Base-by-base conservation (phyloP, 2,113 vertebrate species). In the Polypterus bichir region DNA sequence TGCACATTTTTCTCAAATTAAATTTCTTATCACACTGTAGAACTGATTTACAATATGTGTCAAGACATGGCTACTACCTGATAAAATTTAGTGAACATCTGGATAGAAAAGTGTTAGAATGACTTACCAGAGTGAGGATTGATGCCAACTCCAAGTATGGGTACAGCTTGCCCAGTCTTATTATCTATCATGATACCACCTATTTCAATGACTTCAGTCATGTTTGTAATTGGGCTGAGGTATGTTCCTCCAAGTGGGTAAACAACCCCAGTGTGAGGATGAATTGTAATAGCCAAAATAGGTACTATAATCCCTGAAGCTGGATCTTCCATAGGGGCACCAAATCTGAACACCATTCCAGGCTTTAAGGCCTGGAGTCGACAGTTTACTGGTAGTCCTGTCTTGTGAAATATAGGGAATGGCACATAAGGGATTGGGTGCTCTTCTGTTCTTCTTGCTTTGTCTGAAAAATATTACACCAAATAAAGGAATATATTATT, bases 221-320 rank as follows among this genome's bases (percentile, higher is more conserved):
- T 73, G 49, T 76, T 73, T 5, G 91, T 92, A 3, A 97, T 69
- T 3, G 92, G 91, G 60, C 90, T 94, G 9, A 72, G 59, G 59
- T 93, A 83, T 0, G 81, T 76, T 0, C 88, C 89, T 10, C 90
- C 91, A 46, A 94, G 73, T 3, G 89, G 74, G 74, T 91, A 83
- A 60, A 87, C 80, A 62, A 88, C 72, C 49, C 88, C 83, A 0
- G 80, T 90, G 59, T 79, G 72, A 0, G 89, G 92, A 60, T 94
- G 89, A 57, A 90, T 81, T 0, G 89, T 93, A 9, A 93, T 79
- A 44, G 85, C 92, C 6, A 97, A 74, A 66, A 92, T 83, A 0
- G 92, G 92, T 10, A 97, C 92, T 27, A 90, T 81, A 3, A 92
- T 71, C 27, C 86, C 88, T 0, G 85, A 90, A 5, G 58, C 66